Evolutionary conservation across 2,888 invertebrate species (phyloP).

Genomic region (Tipula helvola): DNA sequence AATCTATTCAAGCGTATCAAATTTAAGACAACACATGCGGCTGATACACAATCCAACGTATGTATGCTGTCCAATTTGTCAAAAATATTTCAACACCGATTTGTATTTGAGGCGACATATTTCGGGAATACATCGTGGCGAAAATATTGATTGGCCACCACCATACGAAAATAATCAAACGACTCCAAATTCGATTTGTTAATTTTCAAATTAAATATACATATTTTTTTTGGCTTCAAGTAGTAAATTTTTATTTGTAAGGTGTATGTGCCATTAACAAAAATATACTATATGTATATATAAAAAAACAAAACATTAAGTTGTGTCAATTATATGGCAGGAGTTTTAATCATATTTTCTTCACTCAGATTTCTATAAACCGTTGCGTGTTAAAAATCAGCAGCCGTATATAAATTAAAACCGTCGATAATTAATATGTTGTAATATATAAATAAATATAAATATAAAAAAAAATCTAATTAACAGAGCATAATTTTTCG

Average conservation of each 20-base stretch:
- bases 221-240: neutral
- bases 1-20: constrained; percentile 51
- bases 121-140: constrained; percentile 18
- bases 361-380: neutral
- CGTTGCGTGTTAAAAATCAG: neutral
- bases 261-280: neutral
- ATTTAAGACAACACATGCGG: constrained; percentile 51
- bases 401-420: neutral
- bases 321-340: neutral
- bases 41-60: constrained; percentile 51
- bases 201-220: neutral
- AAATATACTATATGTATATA: too few relatives aligned
- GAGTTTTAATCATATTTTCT: neutral
- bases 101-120: constrained; percentile 45
- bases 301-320: neutral
- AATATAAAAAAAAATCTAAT: neutral
- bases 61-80: constrained; percentile 46
- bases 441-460: neutral
- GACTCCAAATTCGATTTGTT: constrained; percentile 5
- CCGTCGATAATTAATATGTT: neutral
- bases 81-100: constrained; percentile 50
- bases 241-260: neutral
- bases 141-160: constrained; percentile 9
- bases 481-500: neutral
- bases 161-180: constrained; percentile 8